Evolutionary conservation across 2,888 invertebrate species (phyloP).

Genomic region (Rhorus exstirpatorius): DNA sequence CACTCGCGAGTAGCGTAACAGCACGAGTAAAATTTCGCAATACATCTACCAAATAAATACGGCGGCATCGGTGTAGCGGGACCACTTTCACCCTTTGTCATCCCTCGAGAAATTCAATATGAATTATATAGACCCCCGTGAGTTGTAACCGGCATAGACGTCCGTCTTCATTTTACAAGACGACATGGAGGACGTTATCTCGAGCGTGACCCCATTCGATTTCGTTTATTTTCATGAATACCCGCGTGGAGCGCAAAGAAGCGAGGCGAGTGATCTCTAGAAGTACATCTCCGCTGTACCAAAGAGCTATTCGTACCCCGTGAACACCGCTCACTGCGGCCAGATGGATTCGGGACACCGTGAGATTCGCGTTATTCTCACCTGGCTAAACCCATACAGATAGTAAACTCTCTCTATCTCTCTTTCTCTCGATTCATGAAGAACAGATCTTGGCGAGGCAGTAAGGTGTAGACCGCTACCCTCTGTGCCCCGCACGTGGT

Average conservation of each 20-base stretch:
- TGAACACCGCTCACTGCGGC: slow-evolving; percentile 68
- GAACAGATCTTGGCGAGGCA: slow-evolving; percentile 46
- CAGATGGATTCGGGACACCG: slow-evolving; percentile 83
- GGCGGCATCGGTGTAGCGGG: slow-evolving; percentile 31
- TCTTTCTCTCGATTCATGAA: slow-evolving; percentile 37
- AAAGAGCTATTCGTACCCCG: slow-evolving; percentile 45
- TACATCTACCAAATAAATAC: slow-evolving; percentile 20
- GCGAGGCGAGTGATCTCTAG: slow-evolving; percentile 38
- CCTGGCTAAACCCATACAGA: slow-evolving; percentile 80
- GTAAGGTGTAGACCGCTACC: slow-evolving; percentile 26
- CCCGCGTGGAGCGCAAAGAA: slow-evolving; percentile 65
- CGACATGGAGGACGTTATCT: slow-evolving; percentile 64
- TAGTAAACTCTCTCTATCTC: slow-evolving; percentile 13
- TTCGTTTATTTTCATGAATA: slow-evolving; percentile 71
- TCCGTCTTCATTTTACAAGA: slow-evolving; percentile 59
- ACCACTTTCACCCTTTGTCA: slow-evolving; percentile 57
- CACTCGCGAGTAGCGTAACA: slow-evolving; percentile 4
- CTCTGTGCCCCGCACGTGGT: slow-evolving; percentile 40
- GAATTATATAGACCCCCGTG: slow-evolving; percentile 52
- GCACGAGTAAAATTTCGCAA: background rate
- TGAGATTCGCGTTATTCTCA: slow-evolving; percentile 83
- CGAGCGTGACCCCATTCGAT: slow-evolving; percentile 72
- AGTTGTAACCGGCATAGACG: slow-evolving; percentile 44
- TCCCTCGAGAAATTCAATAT: slow-evolving; percentile 36
- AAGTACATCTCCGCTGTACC: slow-evolving; percentile 46